phyloP scores from a whole-genome alignment of 2,797 vertebrate genomes.

The Alcedo quadribrachys region DNA sequence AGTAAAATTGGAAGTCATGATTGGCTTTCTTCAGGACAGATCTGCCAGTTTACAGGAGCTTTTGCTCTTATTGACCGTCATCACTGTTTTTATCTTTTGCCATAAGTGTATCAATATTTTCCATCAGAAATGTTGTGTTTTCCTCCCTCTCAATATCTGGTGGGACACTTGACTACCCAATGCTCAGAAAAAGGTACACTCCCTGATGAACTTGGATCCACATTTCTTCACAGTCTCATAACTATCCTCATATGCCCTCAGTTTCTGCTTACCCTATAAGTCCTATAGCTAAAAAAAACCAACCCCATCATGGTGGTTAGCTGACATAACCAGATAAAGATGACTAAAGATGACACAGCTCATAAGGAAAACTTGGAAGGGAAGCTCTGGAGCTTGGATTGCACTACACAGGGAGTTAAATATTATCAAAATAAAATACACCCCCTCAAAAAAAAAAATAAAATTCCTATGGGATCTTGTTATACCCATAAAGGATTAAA shows the following conservation, averaged over 20 bases:
- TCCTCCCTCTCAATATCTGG: not conserved
- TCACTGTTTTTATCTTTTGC: not conserved
- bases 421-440: not conserved
- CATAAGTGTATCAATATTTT: not conserved
- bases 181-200: not conserved
- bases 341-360: not conserved
- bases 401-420: not conserved
- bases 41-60: not conserved
- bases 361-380: slow-evolving; percentile 4
- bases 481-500: not conserved
- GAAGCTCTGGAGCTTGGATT: not conserved
- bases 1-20: not conserved
- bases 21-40: not conserved
- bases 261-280: slow-evolving; percentile 15
- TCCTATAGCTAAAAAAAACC: slow-evolving; percentile 23
- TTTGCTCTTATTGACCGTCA: not conserved
- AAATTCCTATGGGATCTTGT: not conserved
- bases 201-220: not conserved
- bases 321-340: slow-evolving; percentile 52
- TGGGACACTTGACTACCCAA: not conserved
- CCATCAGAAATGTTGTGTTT: not conserved
- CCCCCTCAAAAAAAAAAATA: not conserved
- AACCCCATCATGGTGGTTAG: not conserved
- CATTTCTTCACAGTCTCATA: not conserved
- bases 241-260: not conserved